phyloP scores from a whole-genome alignment of 2,888 invertebrate genomes.

The Siphlonurus alternatus region DNA sequence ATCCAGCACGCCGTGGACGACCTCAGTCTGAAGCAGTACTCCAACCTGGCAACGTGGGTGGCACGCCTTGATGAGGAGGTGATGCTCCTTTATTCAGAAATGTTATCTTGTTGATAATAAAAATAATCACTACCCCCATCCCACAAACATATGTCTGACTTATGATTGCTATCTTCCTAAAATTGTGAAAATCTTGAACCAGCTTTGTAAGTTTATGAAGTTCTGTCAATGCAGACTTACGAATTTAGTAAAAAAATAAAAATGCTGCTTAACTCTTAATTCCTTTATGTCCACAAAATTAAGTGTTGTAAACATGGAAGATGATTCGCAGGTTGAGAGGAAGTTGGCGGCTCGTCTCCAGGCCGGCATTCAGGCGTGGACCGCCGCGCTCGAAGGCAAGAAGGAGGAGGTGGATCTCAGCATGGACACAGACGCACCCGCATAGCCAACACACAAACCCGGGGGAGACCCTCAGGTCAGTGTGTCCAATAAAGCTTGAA shows the following conservation, averaged over 20 bases:
- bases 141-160: too few relatives aligned
- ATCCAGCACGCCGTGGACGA: constrained; percentile 98
- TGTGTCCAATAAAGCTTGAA: not conserved
- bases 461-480: constrained; percentile 82
- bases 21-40: constrained; percentile 89
- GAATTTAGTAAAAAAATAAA: too few relatives aligned
- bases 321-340: constrained; percentile 72
- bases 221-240: too few relatives aligned
- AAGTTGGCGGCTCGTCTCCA: constrained; percentile 84
- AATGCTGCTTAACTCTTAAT: too few relatives aligned
- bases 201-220: too few relatives aligned
- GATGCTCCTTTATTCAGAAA: constrained; percentile 10
- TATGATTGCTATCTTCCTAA: too few relatives aligned
- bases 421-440: constrained; percentile 89
- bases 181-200: too few relatives aligned
- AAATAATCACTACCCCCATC: too few relatives aligned
- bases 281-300: too few relatives aligned
- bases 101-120: too few relatives aligned
- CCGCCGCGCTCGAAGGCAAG: constrained; percentile 71
- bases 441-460: constrained; percentile 75
- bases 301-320: too few relatives aligned
- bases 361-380: constrained; percentile 95
- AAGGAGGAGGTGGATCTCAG: constrained; percentile 74
- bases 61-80: constrained; percentile 83
- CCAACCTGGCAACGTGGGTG: constrained; percentile 95